Base-by-base conservation (phyloP, 2,888 invertebrate genomes). In the Sthenelais limicola region DNA sequence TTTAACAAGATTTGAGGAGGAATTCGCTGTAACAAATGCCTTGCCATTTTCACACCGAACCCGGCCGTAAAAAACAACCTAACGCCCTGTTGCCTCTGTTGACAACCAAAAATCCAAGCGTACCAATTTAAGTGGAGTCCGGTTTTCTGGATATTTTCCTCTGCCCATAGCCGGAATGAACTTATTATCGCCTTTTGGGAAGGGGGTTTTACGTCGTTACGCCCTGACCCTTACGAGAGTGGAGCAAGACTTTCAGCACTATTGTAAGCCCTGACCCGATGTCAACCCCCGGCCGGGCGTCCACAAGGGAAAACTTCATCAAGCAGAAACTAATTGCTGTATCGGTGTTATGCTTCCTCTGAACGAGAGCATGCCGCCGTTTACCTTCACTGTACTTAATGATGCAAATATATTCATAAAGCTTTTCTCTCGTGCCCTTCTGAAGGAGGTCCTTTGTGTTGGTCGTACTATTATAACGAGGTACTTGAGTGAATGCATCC, bases 391-490 rank as follows among this genome's bases (percentile, higher is more conserved):
- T 21, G 62, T 38, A 62, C 62, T 62, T 62, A 62, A 62, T 62
- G 62, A 62, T 62, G 62, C 62, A 62, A 62, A 62, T 62, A 62
- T 62, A 62, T 62, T 62, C 62, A 38, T 38, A 38, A 38, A 35
- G 38, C 24, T 62, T 26, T 35, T 62, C 62, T 38, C 38, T 38
- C 62, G 62, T 62, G 62, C 43, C 38, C 62, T 62, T 35, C n/a
- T 62, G 38, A 43, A 62, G 62, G 62, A 43, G 26, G 24, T 62
- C 38, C 62, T 62, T 62, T 62, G 62, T 62, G 62, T 38, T 35
- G 5, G 62, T 62, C 62, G 62, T 62, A 62, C 62, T 43, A 62
- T 62, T 62, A 62, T 62, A 62, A 62, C 62, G 62, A 62, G 62
- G 62, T 62, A 38, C 62, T 62, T 62, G 62, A 21, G 26, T 62